phyloP scores from a whole-genome alignment of 2,797 vertebrate species.

The Tenualosa ilisha region DNA sequence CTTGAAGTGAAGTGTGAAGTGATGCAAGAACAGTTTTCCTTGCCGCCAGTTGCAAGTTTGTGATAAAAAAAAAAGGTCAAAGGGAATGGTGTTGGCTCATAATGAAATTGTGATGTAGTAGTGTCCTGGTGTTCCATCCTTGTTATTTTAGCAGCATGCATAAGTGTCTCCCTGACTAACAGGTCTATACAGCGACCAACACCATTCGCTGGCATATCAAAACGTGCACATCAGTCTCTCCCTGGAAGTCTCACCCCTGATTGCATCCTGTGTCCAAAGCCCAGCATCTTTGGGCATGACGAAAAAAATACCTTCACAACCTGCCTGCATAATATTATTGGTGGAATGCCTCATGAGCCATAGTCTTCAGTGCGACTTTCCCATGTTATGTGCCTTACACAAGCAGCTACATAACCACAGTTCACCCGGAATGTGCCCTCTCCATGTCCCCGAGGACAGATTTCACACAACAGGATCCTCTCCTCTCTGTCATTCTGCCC shows the following conservation, averaged over 20 bases:
- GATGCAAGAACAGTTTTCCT: constrained; percentile 9
- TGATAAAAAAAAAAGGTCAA: neutral
- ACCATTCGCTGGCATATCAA: constrained; percentile 9
- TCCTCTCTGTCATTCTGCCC: neutral
- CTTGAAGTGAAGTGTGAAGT: constrained; percentile 60
- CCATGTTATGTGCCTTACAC: neutral
- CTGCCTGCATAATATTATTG: constrained; percentile 15
- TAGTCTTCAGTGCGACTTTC: neutral
- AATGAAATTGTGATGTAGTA: neutral
- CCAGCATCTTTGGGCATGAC: constrained; percentile 15
- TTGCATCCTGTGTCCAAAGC: neutral
- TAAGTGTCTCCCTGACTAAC: constrained; percentile 19
- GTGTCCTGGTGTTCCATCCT: constrained; percentile 7
- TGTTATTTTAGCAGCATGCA: constrained; percentile 4
- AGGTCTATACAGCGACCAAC: constrained; percentile 8
- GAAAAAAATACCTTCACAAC: neutral
- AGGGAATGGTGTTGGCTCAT: neutral
- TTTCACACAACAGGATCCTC: neutral
- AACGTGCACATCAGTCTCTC: constrained; percentile 1
- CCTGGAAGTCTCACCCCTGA: constrained; percentile 12
- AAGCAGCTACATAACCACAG: neutral
- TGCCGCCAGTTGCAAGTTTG: neutral
- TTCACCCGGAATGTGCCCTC: constrained; percentile 10
- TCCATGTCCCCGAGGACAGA: neutral
- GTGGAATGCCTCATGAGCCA: constrained; percentile 9